phyloP scores from a whole-genome alignment of 2,797 vertebrate genomes.

The Synaphobranchus kaupii region DNA sequence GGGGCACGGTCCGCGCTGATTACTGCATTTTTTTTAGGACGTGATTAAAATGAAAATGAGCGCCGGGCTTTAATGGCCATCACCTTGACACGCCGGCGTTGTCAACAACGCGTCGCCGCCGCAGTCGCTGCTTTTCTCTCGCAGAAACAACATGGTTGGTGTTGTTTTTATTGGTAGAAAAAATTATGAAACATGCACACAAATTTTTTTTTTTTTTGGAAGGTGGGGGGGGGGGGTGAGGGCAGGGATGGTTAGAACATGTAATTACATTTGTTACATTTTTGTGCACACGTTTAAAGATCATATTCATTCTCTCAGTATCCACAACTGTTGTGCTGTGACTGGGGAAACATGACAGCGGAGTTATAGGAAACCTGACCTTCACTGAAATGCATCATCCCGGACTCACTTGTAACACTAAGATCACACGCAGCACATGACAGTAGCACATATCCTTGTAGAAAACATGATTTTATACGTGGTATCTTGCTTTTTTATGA shows the following conservation, averaged over 20 bases:
- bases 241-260: no score
- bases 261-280: no score
- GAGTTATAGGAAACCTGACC: not conserved
- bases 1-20: not conserved
- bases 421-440: not conserved
- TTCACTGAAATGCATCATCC: not conserved
- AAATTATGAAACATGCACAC: no score
- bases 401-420: not conserved
- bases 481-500: not conserved
- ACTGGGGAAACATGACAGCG: no score
- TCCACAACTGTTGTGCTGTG: not conserved
- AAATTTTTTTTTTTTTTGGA: not conserved
- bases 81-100: not conserved
- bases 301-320: not conserved
- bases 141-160: not conserved
- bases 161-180: no score
- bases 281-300: not conserved
- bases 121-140: not conserved
- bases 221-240: no score
- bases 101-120: not conserved
- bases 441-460: not conserved
- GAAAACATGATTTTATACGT: not conserved
- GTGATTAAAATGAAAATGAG: slow-evolving; percentile 1
- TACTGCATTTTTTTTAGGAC: not conserved
- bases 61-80: not conserved